Percentiles rank a stretch among this genome's conserved stretches.
phyloP scores from a whole-genome alignment of 2,113 vertebrate genomes.

The Diadophis punctatus region DNA sequence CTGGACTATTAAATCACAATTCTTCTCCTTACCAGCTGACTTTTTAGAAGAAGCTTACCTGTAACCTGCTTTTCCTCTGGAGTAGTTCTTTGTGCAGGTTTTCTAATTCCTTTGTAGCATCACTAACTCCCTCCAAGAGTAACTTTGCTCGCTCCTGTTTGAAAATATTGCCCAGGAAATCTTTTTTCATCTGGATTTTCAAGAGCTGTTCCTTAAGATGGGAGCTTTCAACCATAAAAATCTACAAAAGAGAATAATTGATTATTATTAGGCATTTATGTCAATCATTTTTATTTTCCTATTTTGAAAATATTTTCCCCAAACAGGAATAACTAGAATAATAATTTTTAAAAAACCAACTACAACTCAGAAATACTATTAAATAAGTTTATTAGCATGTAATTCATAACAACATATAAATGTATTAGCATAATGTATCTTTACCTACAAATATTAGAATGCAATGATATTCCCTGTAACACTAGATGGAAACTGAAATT shows the following conservation, averaged over 20 bases:
- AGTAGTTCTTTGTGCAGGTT: conserved; percentile 77
- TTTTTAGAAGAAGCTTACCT: conserved; percentile 65
- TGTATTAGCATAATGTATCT: not conserved
- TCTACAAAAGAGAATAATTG: conserved; percentile 50
- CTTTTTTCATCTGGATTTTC: conserved; percentile 73
- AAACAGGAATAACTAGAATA: not conserved
- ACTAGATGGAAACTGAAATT: not conserved
- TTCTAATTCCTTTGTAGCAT: conserved; percentile 74
- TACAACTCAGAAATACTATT: not conserved
- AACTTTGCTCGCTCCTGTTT: conserved; percentile 69
- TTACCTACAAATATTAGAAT: not conserved
- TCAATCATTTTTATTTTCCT: not conserved
- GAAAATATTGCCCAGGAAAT: conserved; percentile 76
- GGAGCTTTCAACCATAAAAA: conserved; percentile 73
- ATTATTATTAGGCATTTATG: not conserved
- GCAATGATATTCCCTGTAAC: not conserved
- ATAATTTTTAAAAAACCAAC: not conserved
- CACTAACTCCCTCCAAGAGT: conserved; percentile 70
- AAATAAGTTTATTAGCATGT: not conserved
- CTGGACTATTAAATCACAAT: not conserved
- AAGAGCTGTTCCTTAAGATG: conserved; percentile 78
- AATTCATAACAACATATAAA: not conserved
- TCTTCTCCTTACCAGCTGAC: not conserved
- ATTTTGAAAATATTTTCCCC: not conserved
- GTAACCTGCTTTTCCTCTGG: conserved; percentile 78